These are phyloP conservation scores for Melinaea marsaeus DNA, from an alignment of 2,888 invertebrate genomes.

Conservation along the genomic window DNA sequence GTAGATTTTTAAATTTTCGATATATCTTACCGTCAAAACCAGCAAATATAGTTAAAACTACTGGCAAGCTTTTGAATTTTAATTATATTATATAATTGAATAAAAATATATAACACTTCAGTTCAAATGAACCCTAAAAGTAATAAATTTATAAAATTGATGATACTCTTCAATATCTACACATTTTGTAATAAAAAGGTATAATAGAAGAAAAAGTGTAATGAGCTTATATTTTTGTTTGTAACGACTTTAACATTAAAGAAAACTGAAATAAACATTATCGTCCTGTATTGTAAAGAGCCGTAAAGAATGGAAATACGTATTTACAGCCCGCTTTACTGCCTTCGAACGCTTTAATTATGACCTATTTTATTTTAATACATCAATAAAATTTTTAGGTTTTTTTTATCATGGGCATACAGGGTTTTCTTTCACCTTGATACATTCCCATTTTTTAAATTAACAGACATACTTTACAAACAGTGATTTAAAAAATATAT, in stretches of 20 bases:
- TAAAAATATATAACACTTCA: no score
- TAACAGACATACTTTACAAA: background rate
- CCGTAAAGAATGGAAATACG: slow-evolving; percentile 58
- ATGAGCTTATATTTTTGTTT: slow-evolving; percentile 22
- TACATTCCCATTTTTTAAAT: no score
- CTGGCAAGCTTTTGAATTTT: no score
- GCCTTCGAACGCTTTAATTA: slow-evolving; percentile 56
- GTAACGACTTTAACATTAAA: slow-evolving; percentile 22
- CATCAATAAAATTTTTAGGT: slow-evolving; percentile 43
- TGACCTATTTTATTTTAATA: slow-evolving; percentile 48
- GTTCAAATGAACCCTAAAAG: no score
- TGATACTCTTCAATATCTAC: background rate
- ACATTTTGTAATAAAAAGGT: background rate
- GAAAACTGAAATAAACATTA: slow-evolving; percentile 35
- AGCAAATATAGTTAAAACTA: no score
- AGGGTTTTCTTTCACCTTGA: slow-evolving; percentile 12
- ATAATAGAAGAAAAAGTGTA: slow-evolving; percentile 13
- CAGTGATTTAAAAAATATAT: background rate
- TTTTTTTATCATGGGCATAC: slow-evolving; percentile 35
- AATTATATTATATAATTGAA: no score
- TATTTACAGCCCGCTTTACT: slow-evolving; percentile 58
- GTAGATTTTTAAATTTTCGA: no score
- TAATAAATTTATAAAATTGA: background rate
- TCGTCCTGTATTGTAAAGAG: slow-evolving; percentile 43
- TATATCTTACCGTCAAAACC: no score